Conservation (phyloP, 2,888 invertebrate species). For the Yponomeuta plumbellus region DNA sequence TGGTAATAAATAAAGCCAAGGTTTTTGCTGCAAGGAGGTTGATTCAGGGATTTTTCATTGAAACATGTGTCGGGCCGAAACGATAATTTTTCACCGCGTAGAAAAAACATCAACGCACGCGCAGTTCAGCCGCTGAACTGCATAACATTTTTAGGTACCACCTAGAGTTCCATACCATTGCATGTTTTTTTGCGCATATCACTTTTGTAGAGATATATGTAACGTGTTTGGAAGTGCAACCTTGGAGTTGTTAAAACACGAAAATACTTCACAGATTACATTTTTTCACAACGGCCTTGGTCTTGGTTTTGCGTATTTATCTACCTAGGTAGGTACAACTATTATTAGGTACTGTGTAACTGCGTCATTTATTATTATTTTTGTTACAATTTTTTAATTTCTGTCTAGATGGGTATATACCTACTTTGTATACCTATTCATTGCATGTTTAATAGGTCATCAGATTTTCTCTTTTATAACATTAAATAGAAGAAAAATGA, state of each 20-base stretch:
- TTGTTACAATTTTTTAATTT: not conserved
- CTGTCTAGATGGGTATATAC: too few relatives aligned
- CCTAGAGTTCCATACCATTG: not conserved
- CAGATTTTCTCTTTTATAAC: too few relatives aligned
- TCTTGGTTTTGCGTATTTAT: not conserved
- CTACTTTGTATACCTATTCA: too few relatives aligned
- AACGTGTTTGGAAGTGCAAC: not conserved
- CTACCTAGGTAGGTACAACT: not conserved
- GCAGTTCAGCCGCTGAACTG: not conserved
- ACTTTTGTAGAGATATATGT: not conserved
- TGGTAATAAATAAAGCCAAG: not conserved
- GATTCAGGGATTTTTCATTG: not conserved
- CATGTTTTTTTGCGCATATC: not conserved
- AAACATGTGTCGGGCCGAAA: not conserved
- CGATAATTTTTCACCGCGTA: not conserved
- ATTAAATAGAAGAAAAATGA: too few relatives aligned
- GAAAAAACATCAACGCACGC: constrained; percentile 15
- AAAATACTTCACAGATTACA: not conserved
- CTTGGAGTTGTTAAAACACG: not conserved
- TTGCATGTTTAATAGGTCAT: too few relatives aligned
- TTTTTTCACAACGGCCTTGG: not conserved
- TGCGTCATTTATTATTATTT: not conserved
- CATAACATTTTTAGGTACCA: not conserved
- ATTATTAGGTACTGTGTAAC: not conserved
- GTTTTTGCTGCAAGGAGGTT: not conserved